phyloP scores from a whole-genome alignment of 2,797 vertebrate species.

The Octomys mimax region DNA sequence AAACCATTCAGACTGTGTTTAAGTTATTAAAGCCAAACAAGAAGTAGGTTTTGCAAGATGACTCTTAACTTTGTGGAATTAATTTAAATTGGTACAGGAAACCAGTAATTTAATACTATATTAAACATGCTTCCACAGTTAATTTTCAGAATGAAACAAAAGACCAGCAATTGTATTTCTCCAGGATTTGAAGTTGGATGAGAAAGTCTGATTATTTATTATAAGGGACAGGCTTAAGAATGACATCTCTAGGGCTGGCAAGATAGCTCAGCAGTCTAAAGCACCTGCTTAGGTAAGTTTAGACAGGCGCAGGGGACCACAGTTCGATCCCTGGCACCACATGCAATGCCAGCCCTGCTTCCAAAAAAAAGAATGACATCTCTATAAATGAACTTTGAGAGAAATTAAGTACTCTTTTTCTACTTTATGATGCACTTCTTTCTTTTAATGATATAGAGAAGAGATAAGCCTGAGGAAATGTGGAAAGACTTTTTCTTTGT shows the following conservation, averaged over 20 bases:
- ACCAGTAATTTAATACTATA: constrained; percentile 32
- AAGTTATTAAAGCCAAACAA: constrained; percentile 59
- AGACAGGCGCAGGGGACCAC: no score
- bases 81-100: constrained; percentile 64
- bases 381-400: background rate
- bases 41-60: constrained; percentile 45
- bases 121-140: background rate
- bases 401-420: background rate
- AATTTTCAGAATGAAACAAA: constrained; percentile 49
- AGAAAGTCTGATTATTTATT: background rate
- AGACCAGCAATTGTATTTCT: background rate
- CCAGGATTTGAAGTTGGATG: background rate
- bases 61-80: constrained; percentile 56
- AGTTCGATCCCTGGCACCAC: no score
- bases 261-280: no score
- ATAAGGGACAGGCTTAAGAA: background rate
- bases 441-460: background rate
- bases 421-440: background rate
- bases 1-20: constrained; percentile 39
- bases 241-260: background rate
- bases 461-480: background rate
- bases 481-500: background rate
- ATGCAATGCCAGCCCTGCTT: no score
- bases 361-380: background rate
- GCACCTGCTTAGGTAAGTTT: no score